phyloP scores from a whole-genome alignment of 2,888 invertebrate genomes.

The Flexamia atlantica region DNA sequence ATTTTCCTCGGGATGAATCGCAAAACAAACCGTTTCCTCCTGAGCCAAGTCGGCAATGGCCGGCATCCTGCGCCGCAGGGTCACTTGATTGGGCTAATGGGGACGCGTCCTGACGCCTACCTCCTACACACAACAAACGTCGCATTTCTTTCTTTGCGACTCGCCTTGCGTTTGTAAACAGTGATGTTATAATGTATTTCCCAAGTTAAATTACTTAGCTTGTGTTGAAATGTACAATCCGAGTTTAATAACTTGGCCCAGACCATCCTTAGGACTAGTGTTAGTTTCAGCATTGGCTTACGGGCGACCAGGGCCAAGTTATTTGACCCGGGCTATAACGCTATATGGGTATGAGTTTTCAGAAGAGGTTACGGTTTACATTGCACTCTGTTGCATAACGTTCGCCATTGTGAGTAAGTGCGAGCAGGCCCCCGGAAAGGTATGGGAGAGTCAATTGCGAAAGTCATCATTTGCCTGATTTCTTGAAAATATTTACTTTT shows the following conservation, averaged over 20 bases:
- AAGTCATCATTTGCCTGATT: too few species aligned
- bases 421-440: too few species aligned
- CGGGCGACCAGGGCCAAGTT: background rate
- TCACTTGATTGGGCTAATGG: slow-evolving; percentile 37
- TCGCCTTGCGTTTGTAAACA: background rate
- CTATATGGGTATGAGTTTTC: too few species aligned
- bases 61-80: slow-evolving; percentile 33
- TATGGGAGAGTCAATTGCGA: too few species aligned
- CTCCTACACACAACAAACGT: slow-evolving; percentile 26
- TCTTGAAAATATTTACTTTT: too few species aligned
- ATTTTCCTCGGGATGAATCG: slow-evolving; percentile 20
- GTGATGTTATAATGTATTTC: background rate
- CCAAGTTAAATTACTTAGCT: background rate
- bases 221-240: background rate
- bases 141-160: slow-evolving; percentile 16
- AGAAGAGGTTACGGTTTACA: too few species aligned
- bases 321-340: too few species aligned
- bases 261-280: too few species aligned
- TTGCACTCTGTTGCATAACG: too few species aligned
- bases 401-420: too few species aligned
- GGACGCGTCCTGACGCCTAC: slow-evolving; percentile 41
- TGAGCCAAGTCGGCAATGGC: slow-evolving; percentile 5
- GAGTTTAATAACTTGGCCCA: too few species aligned
- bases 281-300: background rate
- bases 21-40: slow-evolving; percentile 40